Percentiles rank a stretch among this genome's conserved stretches.
phyloP scores from a whole-genome alignment of 2,888 invertebrate genomes.

The Bombyx huttoni region DNA sequence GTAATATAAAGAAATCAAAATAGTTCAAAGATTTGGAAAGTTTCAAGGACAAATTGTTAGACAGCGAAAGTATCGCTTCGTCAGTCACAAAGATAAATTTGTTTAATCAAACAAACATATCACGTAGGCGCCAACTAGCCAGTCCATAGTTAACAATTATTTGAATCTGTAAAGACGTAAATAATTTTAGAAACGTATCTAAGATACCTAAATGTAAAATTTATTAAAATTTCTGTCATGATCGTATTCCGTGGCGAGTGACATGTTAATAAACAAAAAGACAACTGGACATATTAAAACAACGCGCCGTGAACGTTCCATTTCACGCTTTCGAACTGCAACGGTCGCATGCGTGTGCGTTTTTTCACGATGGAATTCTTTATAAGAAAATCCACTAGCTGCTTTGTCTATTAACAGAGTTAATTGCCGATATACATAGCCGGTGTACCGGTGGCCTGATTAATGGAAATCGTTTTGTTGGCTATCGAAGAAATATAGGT shows the following conservation, averaged over 20 bases:
- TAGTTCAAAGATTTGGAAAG: too few relatives aligned
- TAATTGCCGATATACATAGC: slow-evolving; percentile 53
- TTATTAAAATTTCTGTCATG: not conserved
- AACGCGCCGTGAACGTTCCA: slow-evolving; percentile 8
- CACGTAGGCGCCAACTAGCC: too few relatives aligned
- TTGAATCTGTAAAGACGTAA: too few relatives aligned
- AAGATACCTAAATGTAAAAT: not conserved
- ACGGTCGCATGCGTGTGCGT: slow-evolving; percentile 35
- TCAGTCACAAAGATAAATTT: too few relatives aligned
- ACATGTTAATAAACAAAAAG: not conserved
- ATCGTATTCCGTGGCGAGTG: not conserved
- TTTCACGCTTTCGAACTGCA: slow-evolving; percentile 62
- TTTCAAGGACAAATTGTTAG: too few relatives aligned
- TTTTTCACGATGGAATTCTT: slow-evolving; percentile 54
- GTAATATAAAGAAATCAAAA: too few relatives aligned
- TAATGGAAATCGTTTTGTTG: slow-evolving; percentile 1
- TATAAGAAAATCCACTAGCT: slow-evolving; percentile 42
- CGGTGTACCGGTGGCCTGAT: slow-evolving; percentile 32
- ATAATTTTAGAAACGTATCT: too few relatives aligned
- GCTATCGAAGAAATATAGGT: not conserved
- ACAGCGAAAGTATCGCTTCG: too few relatives aligned
- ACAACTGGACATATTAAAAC: not conserved
- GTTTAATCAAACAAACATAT: too few relatives aligned
- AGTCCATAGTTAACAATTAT: too few relatives aligned
- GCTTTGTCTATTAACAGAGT: slow-evolving; percentile 43